Base-by-base conservation (phyloP, 2,797 vertebrate genomes). In the Liasis olivaceus region DNA sequence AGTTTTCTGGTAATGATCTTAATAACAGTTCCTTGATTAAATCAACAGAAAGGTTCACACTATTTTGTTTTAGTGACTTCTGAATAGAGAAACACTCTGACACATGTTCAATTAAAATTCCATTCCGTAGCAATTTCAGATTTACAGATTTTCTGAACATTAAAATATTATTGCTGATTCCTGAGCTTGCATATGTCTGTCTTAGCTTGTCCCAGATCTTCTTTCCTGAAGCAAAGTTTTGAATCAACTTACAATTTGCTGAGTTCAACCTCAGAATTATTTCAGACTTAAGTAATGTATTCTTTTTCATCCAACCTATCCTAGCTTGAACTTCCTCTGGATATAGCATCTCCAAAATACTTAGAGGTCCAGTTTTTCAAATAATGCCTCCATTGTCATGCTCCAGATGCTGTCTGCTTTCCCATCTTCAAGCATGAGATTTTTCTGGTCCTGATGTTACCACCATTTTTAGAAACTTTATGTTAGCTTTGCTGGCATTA, bases 1-100 rank as follows among this genome's bases (percentile, higher is more conserved):
- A 81, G 77, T 81, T 81, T 81, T 81, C 77, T 81, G 77, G 77
- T 81, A 81, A 81, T 81, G 77, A 81, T 81, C 77, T 81, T 81
- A 81, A 81, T 81, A 81, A 81, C 77, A 81, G 77, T 47, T 81
- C 77, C 77, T 81, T 81, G 77, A 81, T 81, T 81, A 81, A 81
- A 81, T 81, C 77, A 47, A 81, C 77, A 81, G 42, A 81, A 81
- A 81, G 77, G 77, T 81, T 81, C 77, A 26, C 77, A 81, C 77
- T 81, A 81, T 81, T 81, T 81, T 81, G 77, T 81, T 81, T 81
- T 47, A 81, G 36, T 81, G 77, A 24, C 9, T 81, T 47, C 77
- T 81, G 77, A 81, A 81, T 42, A 81, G 72, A 77, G 72, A 77
- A 81, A 81, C 77, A 81, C 77, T 81, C 77, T 47, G 77, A 36